These are phyloP conservation scores for Siniperca scherzeri DNA, from an alignment of 2,797 vertebrate species.

Conservation along the genomic window DNA sequence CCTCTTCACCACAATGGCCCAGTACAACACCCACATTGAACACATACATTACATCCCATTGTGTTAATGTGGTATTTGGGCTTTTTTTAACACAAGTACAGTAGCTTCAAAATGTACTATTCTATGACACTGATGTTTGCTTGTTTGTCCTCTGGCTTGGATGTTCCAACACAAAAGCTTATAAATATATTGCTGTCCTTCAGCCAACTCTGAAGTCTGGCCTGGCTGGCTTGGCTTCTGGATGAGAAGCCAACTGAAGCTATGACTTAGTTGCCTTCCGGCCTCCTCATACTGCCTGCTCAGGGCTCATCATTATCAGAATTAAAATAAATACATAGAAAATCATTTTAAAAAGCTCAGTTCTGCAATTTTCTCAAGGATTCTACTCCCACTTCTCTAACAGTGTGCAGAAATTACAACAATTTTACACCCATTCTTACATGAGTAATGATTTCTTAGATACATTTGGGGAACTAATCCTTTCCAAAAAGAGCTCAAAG, in stretches of 20 bases:
- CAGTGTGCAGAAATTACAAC: neutral
- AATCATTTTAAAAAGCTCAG: neutral
- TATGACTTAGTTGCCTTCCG: slow-evolving; percentile 17
- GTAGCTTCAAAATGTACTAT: slow-evolving; percentile 5
- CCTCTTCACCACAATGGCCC: too few relatives aligned
- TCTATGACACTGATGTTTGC: slow-evolving; percentile 16
- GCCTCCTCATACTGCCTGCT: slow-evolving; percentile 9
- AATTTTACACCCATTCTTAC: neutral
- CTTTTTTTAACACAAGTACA: neutral
- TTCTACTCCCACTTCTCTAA: neutral
- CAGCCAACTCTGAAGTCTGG: slow-evolving; percentile 39
- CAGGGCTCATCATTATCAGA: slow-evolving; percentile 36
- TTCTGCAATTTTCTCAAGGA: slow-evolving; percentile 12
- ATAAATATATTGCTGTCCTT: slow-evolving; percentile 20
- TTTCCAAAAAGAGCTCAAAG: neutral
- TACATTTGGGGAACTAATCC: neutral
- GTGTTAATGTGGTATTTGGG: neutral
- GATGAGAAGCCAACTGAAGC: slow-evolving; percentile 18
- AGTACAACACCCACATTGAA: too few relatives aligned
- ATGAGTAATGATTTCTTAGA: neutral
- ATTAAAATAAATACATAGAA: slow-evolving; percentile 21
- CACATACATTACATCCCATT: neutral
- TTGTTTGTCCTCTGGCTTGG: slow-evolving; percentile 39
- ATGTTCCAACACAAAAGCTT: slow-evolving; percentile 23
- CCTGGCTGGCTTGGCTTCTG: slow-evolving; percentile 28